Evolutionary conservation across 2,113 vertebrate species (phyloP), one percentile per base, ranked within the genome.

Genomic region (Perca schrenkii): DNA sequence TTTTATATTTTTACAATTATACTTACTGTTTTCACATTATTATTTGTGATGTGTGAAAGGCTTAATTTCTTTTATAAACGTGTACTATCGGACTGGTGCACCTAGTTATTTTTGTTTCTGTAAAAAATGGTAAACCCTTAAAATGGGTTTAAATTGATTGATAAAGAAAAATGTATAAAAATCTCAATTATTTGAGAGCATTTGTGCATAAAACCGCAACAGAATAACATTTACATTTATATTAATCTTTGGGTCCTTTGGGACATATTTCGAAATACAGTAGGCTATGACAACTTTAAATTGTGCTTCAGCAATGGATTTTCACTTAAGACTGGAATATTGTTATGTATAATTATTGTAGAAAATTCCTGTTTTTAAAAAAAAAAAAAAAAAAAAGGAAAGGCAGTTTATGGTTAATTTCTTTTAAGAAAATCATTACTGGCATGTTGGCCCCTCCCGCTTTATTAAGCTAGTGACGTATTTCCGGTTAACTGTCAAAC

Each of bases 401-500:
- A 10, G 22, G 11, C 25, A 22, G 40, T 46, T 34, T 8, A 54
- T 40, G 3, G 2, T 62, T 13, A 1, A n/a, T 43, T 5, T 43
- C 40, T 43, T 56, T 36, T 15, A 16, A 65, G n/a, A 50, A 61
- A 31, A 6, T 0, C 7, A 31, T 60, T 17, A 8, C 19, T 12
- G 15, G 36, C 17, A 54, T 21, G 21, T 56, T 19, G 19, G 19
- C 17, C 22, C 22, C 64, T 25, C 31, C 19, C 34, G 1, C 10
- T 14, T 34, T 6, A 17, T 21, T 11, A 6, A 22, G 10, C 50
- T 0, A 1, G 34, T 93, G 91, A 94, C 94, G 94, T 88, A 84
- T 43, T 92, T 94, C 94, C 94, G 92, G 92, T 83, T 66, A 87
- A 73, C 88, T 92, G 93, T 94, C 92, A 94, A 92, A 84, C 64